phyloP scores from a whole-genome alignment of 2,113 vertebrate species.

The Zosterops hypoxanthus region DNA sequence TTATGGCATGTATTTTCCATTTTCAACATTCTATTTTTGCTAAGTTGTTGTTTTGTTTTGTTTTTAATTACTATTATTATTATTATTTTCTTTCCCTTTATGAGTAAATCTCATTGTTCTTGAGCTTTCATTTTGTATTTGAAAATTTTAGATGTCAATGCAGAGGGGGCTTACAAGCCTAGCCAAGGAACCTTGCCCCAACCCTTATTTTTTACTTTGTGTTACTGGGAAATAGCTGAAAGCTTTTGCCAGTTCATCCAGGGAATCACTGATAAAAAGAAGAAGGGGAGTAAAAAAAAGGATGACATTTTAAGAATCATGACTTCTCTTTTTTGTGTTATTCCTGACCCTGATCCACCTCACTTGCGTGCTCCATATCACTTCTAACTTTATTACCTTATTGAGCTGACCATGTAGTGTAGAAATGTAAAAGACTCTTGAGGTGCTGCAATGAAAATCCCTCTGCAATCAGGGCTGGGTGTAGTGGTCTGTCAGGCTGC shows the following conservation, averaged over 20 bases:
- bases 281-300: background rate
- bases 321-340: background rate
- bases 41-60: too few species aligned
- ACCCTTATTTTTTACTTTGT: background rate
- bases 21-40: background rate
- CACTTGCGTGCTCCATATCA: background rate
- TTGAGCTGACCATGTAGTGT: background rate
- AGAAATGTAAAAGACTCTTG: background rate
- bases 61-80: too few species aligned
- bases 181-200: background rate
- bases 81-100: too few species aligned
- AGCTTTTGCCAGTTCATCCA: background rate
- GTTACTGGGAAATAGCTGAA: background rate
- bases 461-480: background rate
- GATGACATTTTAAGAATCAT: background rate
- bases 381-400: background rate
- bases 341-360: background rate
- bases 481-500: background rate
- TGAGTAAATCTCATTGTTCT: background rate
- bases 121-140: background rate
- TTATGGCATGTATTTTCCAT: background rate
- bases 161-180: background rate
- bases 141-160: background rate
- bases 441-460: background rate
- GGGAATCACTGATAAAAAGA: background rate